A percentile compares a stretch with the other conserved stretches of the same genome.
Evolutionary conservation across 2,888 invertebrate species (phyloP).

Genomic region (Metacarcinus magister): DNA sequence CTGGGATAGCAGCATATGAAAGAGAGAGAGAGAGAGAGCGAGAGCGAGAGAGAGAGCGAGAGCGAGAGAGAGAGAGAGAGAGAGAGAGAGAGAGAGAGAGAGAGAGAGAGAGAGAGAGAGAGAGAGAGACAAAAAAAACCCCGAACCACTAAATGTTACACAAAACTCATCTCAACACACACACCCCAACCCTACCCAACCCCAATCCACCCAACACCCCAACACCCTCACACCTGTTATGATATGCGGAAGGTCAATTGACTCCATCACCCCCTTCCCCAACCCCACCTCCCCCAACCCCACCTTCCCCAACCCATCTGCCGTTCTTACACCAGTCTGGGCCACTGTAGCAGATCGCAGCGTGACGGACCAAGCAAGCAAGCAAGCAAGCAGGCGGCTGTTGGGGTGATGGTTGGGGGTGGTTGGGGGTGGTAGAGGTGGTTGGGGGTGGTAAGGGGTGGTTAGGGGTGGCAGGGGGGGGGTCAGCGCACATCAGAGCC

Average conservation of each 20-base stretch:
- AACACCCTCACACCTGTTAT: constrained; percentile 27
- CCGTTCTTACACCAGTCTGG: neutral
- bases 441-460: neutral
- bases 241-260: neutral
- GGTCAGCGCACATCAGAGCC: neutral
- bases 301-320: neutral
- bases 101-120: constrained; percentile 10
- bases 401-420: too few species aligned
- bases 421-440: neutral
- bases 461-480: neutral
- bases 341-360: neutral
- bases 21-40: too few species aligned
- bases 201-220: constrained; percentile 57
- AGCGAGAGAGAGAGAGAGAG: too few species aligned
- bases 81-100: neutral
- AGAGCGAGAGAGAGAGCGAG: too few species aligned
- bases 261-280: constrained; percentile 8
- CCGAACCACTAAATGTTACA: neutral
- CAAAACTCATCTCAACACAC: constrained; percentile 34
- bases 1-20: too few species aligned
- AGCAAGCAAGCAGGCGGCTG: neutral
- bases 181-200: constrained; percentile 54
- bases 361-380: neutral
- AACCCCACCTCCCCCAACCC: neutral
- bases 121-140: constrained; percentile 2